Percentiles rank a stretch among this genome's conserved stretches.
phyloP scores from a whole-genome alignment of 2,113 vertebrate genomes.

The Notiomystis cincta region DNA sequence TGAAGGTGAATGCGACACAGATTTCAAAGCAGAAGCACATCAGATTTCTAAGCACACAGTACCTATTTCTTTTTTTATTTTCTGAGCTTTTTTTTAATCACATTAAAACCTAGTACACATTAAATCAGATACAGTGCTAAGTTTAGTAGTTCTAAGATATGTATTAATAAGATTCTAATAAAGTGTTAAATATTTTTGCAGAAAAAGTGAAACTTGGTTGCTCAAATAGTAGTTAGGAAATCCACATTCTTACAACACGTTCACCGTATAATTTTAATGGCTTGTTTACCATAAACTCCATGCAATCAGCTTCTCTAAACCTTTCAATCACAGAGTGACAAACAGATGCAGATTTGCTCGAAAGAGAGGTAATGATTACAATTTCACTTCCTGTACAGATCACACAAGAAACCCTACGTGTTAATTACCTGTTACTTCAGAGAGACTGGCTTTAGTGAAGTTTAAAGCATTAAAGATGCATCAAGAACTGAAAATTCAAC shows the following conservation, averaged over 20 bases:
- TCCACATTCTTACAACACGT: not conserved
- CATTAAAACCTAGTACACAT: not conserved
- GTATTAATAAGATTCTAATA: not conserved
- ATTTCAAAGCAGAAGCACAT: not conserved
- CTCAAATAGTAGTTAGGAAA: not conserved
- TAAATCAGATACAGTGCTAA: not conserved
- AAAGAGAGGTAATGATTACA: not conserved
- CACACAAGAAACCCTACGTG: not conserved
- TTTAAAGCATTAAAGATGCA: not conserved
- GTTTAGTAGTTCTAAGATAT: not conserved
- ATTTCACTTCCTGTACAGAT: not conserved
- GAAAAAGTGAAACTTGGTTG: not conserved
- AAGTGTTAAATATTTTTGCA: not conserved
- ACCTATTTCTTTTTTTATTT: not conserved
- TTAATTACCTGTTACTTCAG: not conserved
- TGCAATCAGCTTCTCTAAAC: not conserved
- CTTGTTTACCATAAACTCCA: not conserved
- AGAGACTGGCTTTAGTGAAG: not conserved
- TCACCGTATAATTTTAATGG: accelerated
- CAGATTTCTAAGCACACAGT: not conserved
- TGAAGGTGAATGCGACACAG: not conserved
- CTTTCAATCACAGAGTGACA: not conserved
- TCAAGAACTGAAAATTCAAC: not conserved
- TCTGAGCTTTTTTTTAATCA: not conserved
- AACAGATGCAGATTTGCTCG: not conserved